Conservation (phyloP, 2,888 invertebrate species). For the Crioceris asparagi region DNA sequence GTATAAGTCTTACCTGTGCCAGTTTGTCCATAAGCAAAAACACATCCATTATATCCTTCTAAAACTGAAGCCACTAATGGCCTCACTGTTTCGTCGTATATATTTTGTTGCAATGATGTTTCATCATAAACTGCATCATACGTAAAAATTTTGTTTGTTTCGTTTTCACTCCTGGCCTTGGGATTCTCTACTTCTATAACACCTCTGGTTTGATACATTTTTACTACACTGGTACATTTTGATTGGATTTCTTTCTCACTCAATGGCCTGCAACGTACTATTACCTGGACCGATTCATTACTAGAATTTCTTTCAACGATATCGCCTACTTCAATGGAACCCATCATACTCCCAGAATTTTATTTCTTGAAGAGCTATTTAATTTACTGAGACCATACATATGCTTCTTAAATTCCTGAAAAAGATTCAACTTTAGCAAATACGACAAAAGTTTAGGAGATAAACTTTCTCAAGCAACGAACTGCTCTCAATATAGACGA, state of each 20-base stretch:
- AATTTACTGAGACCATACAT: no score
- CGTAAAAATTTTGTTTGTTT: slow-evolving; percentile 86
- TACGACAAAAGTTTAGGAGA: no score
- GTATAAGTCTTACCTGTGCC: slow-evolving; percentile 84
- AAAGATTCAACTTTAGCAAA: no score
- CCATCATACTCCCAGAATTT: no score
- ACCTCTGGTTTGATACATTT: slow-evolving; percentile 75
- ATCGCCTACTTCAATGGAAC: no score
- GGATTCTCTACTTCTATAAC: slow-evolving; percentile 85
- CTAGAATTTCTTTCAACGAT: slow-evolving; percentile 20
- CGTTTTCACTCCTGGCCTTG: slow-evolving; percentile 53
- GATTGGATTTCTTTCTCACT: slow-evolving; percentile 72
- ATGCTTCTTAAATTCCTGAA: no score
- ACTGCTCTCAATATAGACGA: no score
- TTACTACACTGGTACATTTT: slow-evolving; percentile 69
- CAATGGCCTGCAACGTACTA: slow-evolving; percentile 93
- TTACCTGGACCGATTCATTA: slow-evolving; percentile 90
- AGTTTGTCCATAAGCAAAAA: slow-evolving; percentile 99
- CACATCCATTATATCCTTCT: slow-evolving; percentile 97
- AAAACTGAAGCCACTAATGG: slow-evolving; percentile 91
- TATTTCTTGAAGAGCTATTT: no score
- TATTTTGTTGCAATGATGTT: slow-evolving; percentile 77
- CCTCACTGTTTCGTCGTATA: slow-evolving; percentile 94
- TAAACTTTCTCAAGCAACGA: no score
- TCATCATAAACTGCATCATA: slow-evolving; percentile 96